These are phyloP conservation scores for Musca vetustissima DNA, from an alignment of 1,140 invertebrate species.

Conservation along the genomic window DNA sequence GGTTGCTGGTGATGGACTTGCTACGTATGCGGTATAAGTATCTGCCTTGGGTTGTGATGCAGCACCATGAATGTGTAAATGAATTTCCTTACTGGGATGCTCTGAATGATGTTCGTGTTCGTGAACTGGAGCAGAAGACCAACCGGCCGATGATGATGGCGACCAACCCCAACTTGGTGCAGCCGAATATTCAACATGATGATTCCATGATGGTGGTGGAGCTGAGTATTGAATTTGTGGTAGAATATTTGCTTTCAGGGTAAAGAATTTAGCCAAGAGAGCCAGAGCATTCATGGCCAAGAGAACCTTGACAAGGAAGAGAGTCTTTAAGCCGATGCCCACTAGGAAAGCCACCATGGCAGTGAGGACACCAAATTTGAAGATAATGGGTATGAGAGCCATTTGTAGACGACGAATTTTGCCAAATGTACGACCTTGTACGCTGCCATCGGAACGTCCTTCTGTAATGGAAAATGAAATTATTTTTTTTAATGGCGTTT, in stretches of 20 bases:
- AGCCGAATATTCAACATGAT: constrained; percentile 38
- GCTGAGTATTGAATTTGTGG: constrained; percentile 38
- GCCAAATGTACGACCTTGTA: constrained; percentile 47
- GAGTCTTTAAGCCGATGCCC: constrained; percentile 55
- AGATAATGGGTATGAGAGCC: constrained; percentile 58
- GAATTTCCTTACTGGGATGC: constrained; percentile 50
- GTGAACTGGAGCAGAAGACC: constrained; percentile 34
- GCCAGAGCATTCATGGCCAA: constrained; percentile 49
- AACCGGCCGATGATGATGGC: constrained; percentile 32
- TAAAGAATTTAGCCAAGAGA: constrained; percentile 49
- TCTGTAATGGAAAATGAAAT: constrained; percentile 26
- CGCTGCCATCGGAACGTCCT: constrained; percentile 25
- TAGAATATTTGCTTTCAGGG: constrained; percentile 40
- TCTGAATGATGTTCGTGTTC: constrained; percentile 31
- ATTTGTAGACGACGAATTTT: constrained; percentile 55
- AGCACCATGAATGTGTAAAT: constrained; percentile 49
- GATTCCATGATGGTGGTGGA: constrained; percentile 39
- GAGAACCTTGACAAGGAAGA: constrained; percentile 56
- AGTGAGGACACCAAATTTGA: constrained; percentile 58
- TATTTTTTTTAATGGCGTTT: neutral
- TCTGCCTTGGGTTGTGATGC: constrained; percentile 32
- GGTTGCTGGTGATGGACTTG: no score
- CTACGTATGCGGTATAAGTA: constrained; percentile 25
- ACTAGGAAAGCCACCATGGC: constrained; percentile 57
- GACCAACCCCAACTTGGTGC: constrained; percentile 36